These are phyloP conservation scores for Phoeniculus purpureus DNA, from an alignment of 2,797 vertebrate genomes.

Conservation along the genomic window DNA sequence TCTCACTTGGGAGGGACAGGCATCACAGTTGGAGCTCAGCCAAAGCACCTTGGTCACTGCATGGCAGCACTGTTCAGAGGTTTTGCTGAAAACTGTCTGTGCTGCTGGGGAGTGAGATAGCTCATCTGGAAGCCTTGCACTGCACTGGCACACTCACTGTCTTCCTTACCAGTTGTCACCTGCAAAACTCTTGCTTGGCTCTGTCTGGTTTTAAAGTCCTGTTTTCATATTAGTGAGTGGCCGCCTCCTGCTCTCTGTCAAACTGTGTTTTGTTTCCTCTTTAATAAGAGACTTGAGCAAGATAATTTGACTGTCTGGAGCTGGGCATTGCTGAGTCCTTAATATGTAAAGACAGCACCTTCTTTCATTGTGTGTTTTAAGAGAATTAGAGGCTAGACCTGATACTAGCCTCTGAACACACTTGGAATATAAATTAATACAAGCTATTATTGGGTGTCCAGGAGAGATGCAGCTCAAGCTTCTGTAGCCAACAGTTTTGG, in stretches of 20 bases:
- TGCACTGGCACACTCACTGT: not conserved
- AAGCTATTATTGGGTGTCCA: not conserved
- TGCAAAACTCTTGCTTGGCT: not conserved
- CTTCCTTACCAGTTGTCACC: not conserved
- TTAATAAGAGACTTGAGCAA: not conserved
- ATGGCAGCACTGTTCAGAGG: accelerated
- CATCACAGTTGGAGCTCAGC: not conserved
- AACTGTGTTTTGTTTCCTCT: not conserved
- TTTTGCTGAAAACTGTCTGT: not conserved
- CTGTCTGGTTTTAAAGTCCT: not conserved
- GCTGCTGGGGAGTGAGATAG: not conserved
- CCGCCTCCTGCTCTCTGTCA: not conserved
- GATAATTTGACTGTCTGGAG: not conserved
- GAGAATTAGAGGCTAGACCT: not conserved
- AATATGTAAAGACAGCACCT: not conserved
- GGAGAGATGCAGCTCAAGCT: conserved; percentile 23
- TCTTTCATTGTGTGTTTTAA: not conserved
- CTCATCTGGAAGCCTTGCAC: accelerated
- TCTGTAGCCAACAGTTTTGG: conserved; percentile 18
- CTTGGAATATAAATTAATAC: conserved; percentile 17
- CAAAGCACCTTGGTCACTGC: accelerated
- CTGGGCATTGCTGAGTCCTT: not conserved
- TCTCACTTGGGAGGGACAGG: not conserved
- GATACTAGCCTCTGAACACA: not conserved
- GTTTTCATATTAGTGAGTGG: not conserved